A percentile compares a stretch with the other conserved stretches of the same genome.
Evolutionary conservation across 2,113 vertebrate genomes (phyloP).

Genomic region (Oreocharis arfaki): DNA sequence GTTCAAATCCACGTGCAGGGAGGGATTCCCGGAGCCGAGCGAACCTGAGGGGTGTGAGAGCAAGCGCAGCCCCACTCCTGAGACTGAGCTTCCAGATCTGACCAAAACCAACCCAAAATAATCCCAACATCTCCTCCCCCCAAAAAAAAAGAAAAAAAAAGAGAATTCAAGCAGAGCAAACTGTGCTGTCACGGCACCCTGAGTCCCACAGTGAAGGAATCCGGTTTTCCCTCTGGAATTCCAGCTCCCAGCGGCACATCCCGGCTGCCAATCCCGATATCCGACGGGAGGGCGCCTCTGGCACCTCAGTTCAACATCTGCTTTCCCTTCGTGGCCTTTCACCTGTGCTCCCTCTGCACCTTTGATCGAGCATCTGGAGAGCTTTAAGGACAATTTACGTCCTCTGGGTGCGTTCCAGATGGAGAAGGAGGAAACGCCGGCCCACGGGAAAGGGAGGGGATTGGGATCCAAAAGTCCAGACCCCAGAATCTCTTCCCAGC

Average conservation of each 20-base stretch:
- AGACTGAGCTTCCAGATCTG: background rate
- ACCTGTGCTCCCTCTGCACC: background rate
- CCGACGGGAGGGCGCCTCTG: accelerated
- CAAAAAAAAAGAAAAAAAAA: too few species aligned
- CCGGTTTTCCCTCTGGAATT: background rate
- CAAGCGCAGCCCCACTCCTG: background rate
- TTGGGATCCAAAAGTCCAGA: background rate
- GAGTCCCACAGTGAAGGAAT: background rate
- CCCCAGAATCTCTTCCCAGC: background rate
- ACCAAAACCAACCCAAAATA: background rate
- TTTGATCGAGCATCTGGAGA: background rate
- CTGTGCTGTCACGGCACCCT: accelerated
- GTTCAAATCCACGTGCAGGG: background rate
- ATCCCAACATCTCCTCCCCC: too few species aligned
- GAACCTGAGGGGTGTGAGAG: background rate
- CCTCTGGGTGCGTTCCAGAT: background rate
- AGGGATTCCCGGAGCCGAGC: background rate
- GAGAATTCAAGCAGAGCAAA: background rate
- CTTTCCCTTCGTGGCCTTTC: background rate
- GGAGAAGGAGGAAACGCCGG: background rate
- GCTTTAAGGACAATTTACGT: background rate
- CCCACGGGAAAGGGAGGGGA: background rate
- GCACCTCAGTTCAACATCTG: background rate
- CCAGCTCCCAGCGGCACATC: background rate
- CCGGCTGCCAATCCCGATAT: accelerated